phyloP scores from a whole-genome alignment of 64 coral and sea anemone species.

The Actinia tenebrosa region DNA sequence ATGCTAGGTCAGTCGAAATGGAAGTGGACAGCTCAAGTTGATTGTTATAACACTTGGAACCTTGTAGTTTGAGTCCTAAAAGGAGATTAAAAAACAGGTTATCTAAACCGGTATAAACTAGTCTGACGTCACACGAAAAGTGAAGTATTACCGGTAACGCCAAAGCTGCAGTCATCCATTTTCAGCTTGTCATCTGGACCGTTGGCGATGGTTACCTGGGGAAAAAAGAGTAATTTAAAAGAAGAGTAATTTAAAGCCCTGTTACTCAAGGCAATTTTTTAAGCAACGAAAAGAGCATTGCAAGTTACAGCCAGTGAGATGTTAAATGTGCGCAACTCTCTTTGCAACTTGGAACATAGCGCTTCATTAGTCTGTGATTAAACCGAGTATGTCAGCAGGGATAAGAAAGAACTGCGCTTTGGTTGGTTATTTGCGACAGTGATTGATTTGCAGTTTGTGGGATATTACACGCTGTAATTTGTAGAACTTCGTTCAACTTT shows the following conservation, averaged over 20 bases:
- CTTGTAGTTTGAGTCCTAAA: slow-evolving; percentile 83
- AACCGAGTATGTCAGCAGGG: too few species aligned
- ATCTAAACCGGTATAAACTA: not conserved
- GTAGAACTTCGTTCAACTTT: too few species aligned
- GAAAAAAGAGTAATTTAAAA: not conserved
- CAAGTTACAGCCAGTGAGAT: too few species aligned
- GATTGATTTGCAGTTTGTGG: too few species aligned
- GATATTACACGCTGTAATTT: too few species aligned
- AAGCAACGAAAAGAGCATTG: too few species aligned
- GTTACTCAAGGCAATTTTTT: too few species aligned
- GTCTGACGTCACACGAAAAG: not conserved
- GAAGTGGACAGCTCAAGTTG: slow-evolving; percentile 81
- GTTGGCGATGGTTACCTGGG: slow-evolving; percentile 85
- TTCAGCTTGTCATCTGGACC: slow-evolving; percentile 67
- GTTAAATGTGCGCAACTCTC: too few species aligned
- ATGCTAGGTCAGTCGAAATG: slow-evolving; percentile 87
- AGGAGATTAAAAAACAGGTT: not conserved
- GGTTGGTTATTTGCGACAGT: too few species aligned
- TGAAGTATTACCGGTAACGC: slow-evolving; percentile 73
- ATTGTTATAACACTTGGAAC: slow-evolving; percentile 85
- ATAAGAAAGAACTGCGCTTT: too few species aligned
- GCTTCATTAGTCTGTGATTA: too few species aligned
- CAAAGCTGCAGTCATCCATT: slow-evolving; percentile 98
- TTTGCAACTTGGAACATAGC: too few species aligned
- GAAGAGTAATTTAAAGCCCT: not conserved